Base-by-base conservation (phyloP, 2,113 vertebrate genomes). In the Apteryx mantelli region DNA sequence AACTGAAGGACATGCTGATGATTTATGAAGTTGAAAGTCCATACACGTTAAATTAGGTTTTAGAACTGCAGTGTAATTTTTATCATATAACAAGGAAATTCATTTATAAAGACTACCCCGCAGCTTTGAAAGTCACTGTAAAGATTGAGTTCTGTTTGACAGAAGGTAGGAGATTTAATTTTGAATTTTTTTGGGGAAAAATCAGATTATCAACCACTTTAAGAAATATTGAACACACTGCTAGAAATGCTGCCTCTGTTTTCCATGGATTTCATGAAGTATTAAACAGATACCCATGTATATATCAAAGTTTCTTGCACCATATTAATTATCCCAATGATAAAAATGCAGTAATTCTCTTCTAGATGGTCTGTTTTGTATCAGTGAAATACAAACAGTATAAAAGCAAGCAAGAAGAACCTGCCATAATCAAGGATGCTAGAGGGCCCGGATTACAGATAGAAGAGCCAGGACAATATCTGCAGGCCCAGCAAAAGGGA, bases 1-100 rank as follows among this genome's bases (percentile, higher is more conserved):
- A 89, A 24, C 68, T 95, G 95, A 97, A 97, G 96, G 93, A 74
- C 95, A 84, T 34, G 15, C 12, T 12, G n/a, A 70, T 97, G 91
- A 98, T 95, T 97, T 96, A 96, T 94, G 95, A 78, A 94, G 34
- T 52, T 84, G 78, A 92, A 86, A 74, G 84, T 86, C 91, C 38
- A 64, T 68, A 75, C 40, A 89, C n/a, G 21, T 42, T 87, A 96
- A 97, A 97, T 97, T 94, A 94, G 11, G 68, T 96, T 97, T 96
- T 73, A 93, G 88, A 94, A 94, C 61, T 86, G n/a, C 63, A 88
- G 36, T 82, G 77, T 90, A 93, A 91, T 97, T 97, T 97, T 97
- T 93, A 97, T 94, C 85, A 86, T 65, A 20, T 94, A 97, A 96
- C 91, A 87, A 96, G 91, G 80, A 95, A 95, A 97, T 97, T 95